These are phyloP conservation scores for Hemiprocne comata DNA, from an alignment of 2,113 vertebrate species.

Conservation along the genomic window DNA sequence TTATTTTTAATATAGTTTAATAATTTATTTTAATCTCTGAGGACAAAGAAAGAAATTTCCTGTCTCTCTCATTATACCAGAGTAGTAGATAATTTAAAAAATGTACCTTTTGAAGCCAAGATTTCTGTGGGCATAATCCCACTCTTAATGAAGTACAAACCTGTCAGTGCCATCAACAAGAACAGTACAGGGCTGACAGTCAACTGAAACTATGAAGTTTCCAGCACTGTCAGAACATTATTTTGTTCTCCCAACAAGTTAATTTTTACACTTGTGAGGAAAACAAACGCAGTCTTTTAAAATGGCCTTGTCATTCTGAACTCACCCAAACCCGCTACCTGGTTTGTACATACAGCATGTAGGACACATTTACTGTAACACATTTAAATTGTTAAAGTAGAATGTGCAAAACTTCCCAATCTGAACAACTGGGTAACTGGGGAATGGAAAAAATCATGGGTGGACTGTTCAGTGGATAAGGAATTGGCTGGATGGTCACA, in stretches of 20 bases:
- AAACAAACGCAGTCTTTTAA: background rate
- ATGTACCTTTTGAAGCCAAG: background rate
- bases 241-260: background rate
- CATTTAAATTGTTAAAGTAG: background rate
- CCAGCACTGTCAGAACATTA: background rate
- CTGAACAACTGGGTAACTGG: background rate
- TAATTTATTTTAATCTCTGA: background rate
- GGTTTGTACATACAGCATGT: background rate
- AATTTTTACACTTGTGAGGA: background rate
- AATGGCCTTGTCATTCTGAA: background rate
- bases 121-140: background rate
- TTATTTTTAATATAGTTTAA: background rate
- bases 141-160: background rate
- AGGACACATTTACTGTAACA: background rate
- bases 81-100: background rate
- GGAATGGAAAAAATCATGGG: accelerated
- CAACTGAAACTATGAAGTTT: background rate
- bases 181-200: background rate
- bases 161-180: background rate
- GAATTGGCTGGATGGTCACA: too few species aligned
- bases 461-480: too few species aligned
- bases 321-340: background rate
- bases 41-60: background rate
- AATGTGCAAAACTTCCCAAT: background rate
- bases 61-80: background rate